Percentiles rank a stretch among this genome's conserved stretches.
phyloP scores from a whole-genome alignment of 2,797 vertebrate species.

The Podarcis siculus region DNA sequence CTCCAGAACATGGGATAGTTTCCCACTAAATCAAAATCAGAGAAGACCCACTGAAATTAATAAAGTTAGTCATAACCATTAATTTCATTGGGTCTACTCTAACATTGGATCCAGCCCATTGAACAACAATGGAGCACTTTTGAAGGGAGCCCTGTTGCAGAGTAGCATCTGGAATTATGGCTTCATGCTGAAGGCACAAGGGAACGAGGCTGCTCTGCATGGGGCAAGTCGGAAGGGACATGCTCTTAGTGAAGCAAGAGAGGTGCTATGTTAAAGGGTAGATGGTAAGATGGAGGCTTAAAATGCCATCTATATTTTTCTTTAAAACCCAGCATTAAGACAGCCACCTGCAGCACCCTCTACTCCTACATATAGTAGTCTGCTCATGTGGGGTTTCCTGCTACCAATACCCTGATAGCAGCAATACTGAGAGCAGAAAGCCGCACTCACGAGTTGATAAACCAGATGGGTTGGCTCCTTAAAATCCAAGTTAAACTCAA shows the following conservation, averaged over 20 bases:
- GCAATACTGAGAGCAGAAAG: neutral
- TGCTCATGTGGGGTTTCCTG: neutral
- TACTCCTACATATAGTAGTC: neutral
- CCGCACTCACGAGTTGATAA: neutral
- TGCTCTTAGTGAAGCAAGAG: neutral
- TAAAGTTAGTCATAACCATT: too few relatives aligned
- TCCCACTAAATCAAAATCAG: too few relatives aligned
- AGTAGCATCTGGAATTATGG: neutral
- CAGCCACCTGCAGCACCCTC: neutral
- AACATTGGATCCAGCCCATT: too few relatives aligned
- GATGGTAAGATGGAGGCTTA: neutral
- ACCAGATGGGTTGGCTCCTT: neutral
- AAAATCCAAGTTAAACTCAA: neutral
- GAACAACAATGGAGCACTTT: too few relatives aligned
- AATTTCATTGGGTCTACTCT: too few relatives aligned
- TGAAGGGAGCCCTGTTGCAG: neutral
- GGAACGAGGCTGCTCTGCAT: neutral
- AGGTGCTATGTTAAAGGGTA: neutral
- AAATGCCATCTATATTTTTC: neutral
- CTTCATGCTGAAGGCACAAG: neutral
- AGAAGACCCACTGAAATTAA: too few relatives aligned
- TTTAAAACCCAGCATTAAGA: neutral
- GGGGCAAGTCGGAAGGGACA: too few relatives aligned
- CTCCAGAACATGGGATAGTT: neutral
- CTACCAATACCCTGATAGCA: neutral